phyloP scores from a whole-genome alignment of 2,113 vertebrate genomes.

The Barnardius zonarius region DNA sequence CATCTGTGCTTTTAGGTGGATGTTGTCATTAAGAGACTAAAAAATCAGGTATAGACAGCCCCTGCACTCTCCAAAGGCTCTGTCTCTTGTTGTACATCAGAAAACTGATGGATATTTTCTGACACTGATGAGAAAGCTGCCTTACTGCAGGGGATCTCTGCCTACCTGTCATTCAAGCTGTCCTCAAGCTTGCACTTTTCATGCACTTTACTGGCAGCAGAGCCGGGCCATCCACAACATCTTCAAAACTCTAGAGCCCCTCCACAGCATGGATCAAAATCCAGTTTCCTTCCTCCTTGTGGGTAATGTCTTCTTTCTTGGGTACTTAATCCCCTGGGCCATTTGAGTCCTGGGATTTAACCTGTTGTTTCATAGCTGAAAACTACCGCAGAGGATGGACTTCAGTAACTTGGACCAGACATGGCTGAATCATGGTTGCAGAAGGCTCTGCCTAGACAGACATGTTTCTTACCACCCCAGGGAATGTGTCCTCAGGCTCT shows the following conservation, averaged over 20 bases:
- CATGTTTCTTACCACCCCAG: neutral
- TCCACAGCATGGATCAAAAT: neutral
- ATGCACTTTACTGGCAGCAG: neutral
- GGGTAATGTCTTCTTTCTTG: neutral
- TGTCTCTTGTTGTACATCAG: neutral
- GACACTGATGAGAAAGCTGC: neutral
- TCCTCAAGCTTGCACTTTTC: neutral
- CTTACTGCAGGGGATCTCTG: neutral
- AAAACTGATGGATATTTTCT: neutral
- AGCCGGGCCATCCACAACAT: neutral
- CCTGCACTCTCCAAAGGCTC: neutral
- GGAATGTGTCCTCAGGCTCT: neutral
- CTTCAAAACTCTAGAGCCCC: neutral
- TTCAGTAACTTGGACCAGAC: neutral
- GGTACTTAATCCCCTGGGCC: neutral
- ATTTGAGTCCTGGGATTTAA: neutral
- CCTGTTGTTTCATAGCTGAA: fast-evolving
- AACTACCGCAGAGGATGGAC: neutral
- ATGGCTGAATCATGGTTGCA: too few species aligned
- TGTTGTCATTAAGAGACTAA: neutral
- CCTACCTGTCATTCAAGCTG: neutral
- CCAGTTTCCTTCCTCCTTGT: neutral
- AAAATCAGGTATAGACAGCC: neutral
- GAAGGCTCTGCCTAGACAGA: neutral
- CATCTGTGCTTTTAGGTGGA: neutral